Evolutionary conservation across 2,797 vertebrate species (phyloP).

Genomic region (Phrynocephalus forsythii): DNA sequence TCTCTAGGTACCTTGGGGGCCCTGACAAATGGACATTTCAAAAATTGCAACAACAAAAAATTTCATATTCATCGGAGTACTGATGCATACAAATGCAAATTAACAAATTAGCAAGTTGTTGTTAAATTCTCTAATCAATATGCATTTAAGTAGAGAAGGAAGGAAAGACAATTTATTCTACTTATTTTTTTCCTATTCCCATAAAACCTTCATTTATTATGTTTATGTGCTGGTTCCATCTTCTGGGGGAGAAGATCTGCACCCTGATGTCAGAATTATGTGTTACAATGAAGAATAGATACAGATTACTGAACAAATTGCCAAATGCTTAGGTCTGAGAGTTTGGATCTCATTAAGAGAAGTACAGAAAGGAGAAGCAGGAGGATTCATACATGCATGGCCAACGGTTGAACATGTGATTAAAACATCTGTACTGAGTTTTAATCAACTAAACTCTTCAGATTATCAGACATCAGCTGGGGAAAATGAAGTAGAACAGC

Average conservation of each 20-base stretch:
- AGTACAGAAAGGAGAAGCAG: neutral
- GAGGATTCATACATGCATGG: neutral
- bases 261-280: neutral
- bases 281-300: neutral
- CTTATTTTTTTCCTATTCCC: neutral
- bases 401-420: slow-evolving; percentile 24
- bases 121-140: neutral
- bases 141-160: neutral
- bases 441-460: slow-evolving; percentile 16
- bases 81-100: no score
- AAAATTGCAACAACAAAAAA: no score
- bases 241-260: neutral
- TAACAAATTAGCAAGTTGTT: no score
- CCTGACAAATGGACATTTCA: no score
- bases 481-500: neutral
- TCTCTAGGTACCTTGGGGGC: no score
- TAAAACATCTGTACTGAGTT: slow-evolving; percentile 7
- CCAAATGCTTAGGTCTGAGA: neutral
- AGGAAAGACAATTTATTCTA: neutral
- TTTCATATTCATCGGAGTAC: no score
- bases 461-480: neutral
- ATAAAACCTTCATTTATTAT: neutral
- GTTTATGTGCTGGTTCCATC: neutral
- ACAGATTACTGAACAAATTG: neutral
- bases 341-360: slow-evolving; percentile 13